Base-by-base conservation (phyloP, 2,113 vertebrate species). In the Proteles cristata region DNA sequence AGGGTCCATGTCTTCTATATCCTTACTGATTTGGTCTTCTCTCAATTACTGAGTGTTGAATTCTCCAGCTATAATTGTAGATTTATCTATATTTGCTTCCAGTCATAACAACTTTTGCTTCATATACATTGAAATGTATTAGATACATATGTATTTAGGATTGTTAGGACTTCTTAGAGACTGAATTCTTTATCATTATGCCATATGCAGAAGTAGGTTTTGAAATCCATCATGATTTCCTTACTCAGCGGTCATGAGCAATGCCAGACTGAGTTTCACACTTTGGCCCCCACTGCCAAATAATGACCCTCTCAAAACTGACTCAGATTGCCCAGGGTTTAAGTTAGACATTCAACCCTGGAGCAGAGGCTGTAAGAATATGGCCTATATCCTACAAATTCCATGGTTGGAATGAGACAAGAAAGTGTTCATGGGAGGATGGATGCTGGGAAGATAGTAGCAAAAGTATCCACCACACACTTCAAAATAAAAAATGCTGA, bases 11-110 rank as follows among this genome's bases (percentile, higher is more conserved):
- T 89, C 3, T 87, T 86, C 39, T 76, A 63, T 33, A 92, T 28
- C 10, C 43, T 87, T 31, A 61, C 6, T 71, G 25, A 74, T 55
- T 82, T 16, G 50, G 8, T 53, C 35, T 63, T 43, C 71, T 74
- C 45, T 91, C 35, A 81, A 1, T 96, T 92, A 96, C 12, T 69
- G 73, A 94, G 17, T 93, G 21, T 81, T 91, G 17, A 85, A 50
- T 80, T 89, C 58, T 95, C 28, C 12, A 71, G 43, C 28, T 93
- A 25, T 89, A 88, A 65, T 69, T 96, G 25, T 81, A 10, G 31
- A 55, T 73, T 71, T 69, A 83, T 53, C 55, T 55, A 94, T 63
- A 48, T 71, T 21, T 93, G 45, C 28, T 88, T 90, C 43, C 7
- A 88, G 21, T 76, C 93, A 50, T 82, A 65, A 31, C 39, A 82